Conservation (phyloP, 2,888 invertebrate genomes). For the Danaus chrysippus region DNA sequence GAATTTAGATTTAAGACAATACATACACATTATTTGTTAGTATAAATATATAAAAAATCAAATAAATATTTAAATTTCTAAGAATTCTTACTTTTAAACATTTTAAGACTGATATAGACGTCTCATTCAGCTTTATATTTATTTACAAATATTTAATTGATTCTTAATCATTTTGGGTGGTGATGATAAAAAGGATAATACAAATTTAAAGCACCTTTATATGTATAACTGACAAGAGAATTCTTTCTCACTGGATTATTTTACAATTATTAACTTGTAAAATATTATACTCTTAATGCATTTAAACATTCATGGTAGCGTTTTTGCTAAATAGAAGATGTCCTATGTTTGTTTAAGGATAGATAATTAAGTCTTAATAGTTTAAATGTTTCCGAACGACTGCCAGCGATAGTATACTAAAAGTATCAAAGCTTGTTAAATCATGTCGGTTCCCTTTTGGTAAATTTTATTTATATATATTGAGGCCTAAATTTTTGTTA, state of each 20-base stretch:
- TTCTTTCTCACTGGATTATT: not conserved
- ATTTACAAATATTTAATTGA: not conserved
- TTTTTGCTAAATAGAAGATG: conserved; percentile 6
- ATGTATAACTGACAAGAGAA: not conserved
- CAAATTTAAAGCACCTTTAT: not conserved
- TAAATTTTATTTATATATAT: not conserved
- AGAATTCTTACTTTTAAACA: conserved; percentile 36
- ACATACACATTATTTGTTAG: conserved; percentile 26
- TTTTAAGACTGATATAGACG: conserved; percentile 43
- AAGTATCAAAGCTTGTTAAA: conserved; percentile 7
- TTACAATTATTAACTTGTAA: conserved; percentile 1
- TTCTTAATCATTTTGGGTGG: not conserved
- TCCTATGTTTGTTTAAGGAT: conserved; percentile 7
- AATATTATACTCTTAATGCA: conserved; percentile 3
- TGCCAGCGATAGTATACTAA: conserved; percentile 7
- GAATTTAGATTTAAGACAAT: conserved; percentile 24
- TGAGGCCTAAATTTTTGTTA: conserved; percentile 3
- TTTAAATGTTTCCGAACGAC: not conserved
- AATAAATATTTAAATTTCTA: conserved; percentile 30
- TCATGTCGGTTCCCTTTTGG: not conserved
- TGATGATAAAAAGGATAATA: not conserved
- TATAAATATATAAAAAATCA: conserved; percentile 24
- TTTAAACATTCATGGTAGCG: conserved; percentile 4
- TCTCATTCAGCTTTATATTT: conserved; percentile 38
- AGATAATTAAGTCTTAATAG: conserved; percentile 6